Conservation (phyloP, 1,140 invertebrate genomes). For the Plodia interpunctella region DNA sequence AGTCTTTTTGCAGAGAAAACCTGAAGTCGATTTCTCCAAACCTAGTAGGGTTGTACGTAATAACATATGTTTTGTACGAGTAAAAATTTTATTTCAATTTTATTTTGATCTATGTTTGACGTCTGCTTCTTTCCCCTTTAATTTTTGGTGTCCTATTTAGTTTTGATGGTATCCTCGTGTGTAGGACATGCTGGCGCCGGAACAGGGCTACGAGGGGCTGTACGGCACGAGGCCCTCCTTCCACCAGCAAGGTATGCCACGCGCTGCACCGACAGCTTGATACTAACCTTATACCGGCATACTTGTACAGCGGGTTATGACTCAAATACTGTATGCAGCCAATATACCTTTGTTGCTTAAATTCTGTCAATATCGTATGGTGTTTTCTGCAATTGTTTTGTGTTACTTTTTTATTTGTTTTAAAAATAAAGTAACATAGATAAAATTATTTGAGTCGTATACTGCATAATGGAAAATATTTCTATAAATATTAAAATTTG, state of each 20-base stretch:
- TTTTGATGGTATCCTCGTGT: slow-evolving; percentile 24
- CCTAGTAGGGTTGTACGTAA: no score
- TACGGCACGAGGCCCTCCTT: slow-evolving; percentile 86
- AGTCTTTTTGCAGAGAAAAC: no score
- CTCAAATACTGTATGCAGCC: not conserved
- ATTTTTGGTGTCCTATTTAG: slow-evolving; percentile 6
- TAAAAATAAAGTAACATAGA: no score
- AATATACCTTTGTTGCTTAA: no score
- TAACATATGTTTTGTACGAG: no score
- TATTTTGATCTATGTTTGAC: not conserved
- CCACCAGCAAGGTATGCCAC: slow-evolving; percentile 86
- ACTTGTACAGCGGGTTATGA: not conserved
- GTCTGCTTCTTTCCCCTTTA: not conserved
- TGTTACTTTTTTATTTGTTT: not conserved
- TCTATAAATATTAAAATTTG: not conserved
- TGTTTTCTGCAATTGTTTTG: no score
- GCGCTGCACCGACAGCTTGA: not conserved
- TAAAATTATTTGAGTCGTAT: not conserved
- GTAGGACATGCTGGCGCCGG: slow-evolving; percentile 94
- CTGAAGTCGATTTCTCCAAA: no score
- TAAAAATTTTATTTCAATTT: no score
- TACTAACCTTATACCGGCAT: not conserved
- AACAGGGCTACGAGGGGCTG: slow-evolving; percentile 94
- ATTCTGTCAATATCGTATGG: no score
- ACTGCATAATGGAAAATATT: not conserved